These are phyloP conservation scores for Tryphoninae sp. DNA, from an alignment of 2,888 invertebrate genomes.

Conservation along the genomic window DNA sequence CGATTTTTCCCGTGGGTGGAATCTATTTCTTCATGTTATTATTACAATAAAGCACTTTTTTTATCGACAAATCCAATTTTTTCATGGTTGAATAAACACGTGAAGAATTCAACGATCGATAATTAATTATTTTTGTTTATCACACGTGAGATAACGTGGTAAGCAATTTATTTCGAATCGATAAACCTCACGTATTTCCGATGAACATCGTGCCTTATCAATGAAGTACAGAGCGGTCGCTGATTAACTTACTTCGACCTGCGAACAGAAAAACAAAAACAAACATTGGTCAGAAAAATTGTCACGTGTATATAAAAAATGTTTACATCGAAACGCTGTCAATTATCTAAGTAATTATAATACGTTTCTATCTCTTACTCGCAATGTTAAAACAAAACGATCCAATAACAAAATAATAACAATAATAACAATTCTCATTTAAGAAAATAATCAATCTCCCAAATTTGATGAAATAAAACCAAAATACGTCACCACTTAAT, in stretches of 20 bases:
- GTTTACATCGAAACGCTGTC: neutral
- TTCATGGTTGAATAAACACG: too few species aligned
- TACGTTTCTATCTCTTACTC: too few species aligned
- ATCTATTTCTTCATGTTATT: neutral
- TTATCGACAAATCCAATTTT: too few species aligned
- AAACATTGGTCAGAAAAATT: slow-evolving; percentile 55
- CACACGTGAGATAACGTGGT: neutral
- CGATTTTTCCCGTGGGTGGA: neutral
- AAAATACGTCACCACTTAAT: too few species aligned
- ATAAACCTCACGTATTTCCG: slow-evolving; percentile 76
- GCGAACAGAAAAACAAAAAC: slow-evolving; percentile 80
- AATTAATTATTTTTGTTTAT: neutral
- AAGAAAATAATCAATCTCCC: too few species aligned
- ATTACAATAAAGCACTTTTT: neutral
- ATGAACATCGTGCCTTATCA: slow-evolving; percentile 66
- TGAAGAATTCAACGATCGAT: too few species aligned
- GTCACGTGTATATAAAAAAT: neutral
- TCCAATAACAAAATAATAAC: too few species aligned
- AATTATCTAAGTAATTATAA: neutral
- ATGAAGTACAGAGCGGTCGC: slow-evolving; percentile 68
- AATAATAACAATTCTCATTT: too few species aligned
- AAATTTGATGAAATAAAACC: too few species aligned
- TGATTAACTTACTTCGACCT: slow-evolving; percentile 82
- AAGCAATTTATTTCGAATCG: slow-evolving; percentile 47
- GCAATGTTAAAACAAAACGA: too few species aligned